phyloP scores from a whole-genome alignment of 2,888 invertebrate genomes.

The Pristionchus exspectatus region DNA sequence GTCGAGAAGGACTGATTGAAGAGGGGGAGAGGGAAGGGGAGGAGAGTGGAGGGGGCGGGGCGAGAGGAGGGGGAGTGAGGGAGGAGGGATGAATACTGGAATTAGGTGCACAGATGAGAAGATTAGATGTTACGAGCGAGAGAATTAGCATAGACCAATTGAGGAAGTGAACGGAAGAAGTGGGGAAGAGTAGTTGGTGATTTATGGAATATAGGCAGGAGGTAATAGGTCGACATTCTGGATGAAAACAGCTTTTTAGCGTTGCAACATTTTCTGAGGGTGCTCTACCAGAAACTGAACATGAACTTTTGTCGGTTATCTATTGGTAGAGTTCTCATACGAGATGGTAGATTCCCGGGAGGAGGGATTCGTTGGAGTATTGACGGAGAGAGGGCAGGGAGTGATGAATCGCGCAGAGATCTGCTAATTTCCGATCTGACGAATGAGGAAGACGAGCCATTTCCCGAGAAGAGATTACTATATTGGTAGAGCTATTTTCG shows the following conservation, averaged over 20 bases:
- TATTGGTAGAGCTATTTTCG: background rate
- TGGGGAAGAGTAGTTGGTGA: background rate
- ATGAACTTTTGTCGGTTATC: too few species aligned
- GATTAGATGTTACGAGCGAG: constrained; percentile 35
- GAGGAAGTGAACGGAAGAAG: constrained; percentile 1
- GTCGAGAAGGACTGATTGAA: constrained; percentile 15
- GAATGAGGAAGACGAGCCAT: background rate
- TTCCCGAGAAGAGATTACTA: background rate
- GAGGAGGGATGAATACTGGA: constrained; percentile 25
- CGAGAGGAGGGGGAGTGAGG: background rate
- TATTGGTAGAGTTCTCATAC: too few species aligned
- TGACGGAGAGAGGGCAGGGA: background rate
- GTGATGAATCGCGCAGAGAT: constrained; percentile 2
- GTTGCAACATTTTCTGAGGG: too few species aligned
- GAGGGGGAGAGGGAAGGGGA: background rate
- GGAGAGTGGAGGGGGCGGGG: background rate
- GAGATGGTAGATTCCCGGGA: too few species aligned
- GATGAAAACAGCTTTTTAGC: too few species aligned
- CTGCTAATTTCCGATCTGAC: constrained; percentile 22
- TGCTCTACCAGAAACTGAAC: too few species aligned
- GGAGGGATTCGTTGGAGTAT: background rate
- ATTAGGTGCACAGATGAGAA: constrained; percentile 51
- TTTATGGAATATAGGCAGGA: background rate
- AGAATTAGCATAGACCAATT: constrained; percentile 10
- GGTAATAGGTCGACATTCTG: too few species aligned